Evolutionary conservation across 1,140 invertebrate species (phyloP).

Genomic region (Tetramorium parvispinum): DNA sequence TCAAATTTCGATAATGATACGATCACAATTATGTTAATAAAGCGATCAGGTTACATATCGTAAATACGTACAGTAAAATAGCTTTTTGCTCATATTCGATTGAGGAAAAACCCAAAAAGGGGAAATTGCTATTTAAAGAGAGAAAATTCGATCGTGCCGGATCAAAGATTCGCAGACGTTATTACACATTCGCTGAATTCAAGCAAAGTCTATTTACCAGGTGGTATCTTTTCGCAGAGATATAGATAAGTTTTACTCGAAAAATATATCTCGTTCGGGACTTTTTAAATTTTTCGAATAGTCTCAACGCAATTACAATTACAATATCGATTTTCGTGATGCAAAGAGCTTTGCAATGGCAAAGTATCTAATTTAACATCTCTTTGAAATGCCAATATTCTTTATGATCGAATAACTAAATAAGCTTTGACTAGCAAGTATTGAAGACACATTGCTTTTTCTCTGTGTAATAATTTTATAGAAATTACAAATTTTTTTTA

Average conservation of each 20-base stretch:
- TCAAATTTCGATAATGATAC: background rate
- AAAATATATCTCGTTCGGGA: background rate
- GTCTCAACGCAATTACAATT: conserved; percentile 46
- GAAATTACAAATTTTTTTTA: background rate
- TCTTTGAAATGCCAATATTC: background rate
- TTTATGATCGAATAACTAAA: background rate
- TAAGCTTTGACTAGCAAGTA: background rate
- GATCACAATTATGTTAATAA: background rate
- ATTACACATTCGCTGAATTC: conserved; percentile 19
- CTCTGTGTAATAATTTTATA: background rate
- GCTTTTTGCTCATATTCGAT: background rate
- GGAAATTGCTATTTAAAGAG: conserved; percentile 21
- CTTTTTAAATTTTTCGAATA: background rate
- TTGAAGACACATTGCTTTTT: background rate
- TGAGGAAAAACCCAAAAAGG: background rate
- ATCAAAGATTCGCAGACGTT: conserved; percentile 52
- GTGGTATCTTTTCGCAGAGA: conserved; percentile 1
- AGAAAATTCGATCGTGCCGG: conserved; percentile 5
- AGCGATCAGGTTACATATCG: background rate
- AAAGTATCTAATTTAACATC: background rate
- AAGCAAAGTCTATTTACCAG: conserved; percentile 54
- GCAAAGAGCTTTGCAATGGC: conserved; percentile 12
- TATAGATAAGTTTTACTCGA: conserved; percentile 27
- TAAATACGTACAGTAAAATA: background rate
- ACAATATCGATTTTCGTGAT: background rate